Conservation (phyloP, 1,140 invertebrate species). For the Anthonomus grandis region DNA sequence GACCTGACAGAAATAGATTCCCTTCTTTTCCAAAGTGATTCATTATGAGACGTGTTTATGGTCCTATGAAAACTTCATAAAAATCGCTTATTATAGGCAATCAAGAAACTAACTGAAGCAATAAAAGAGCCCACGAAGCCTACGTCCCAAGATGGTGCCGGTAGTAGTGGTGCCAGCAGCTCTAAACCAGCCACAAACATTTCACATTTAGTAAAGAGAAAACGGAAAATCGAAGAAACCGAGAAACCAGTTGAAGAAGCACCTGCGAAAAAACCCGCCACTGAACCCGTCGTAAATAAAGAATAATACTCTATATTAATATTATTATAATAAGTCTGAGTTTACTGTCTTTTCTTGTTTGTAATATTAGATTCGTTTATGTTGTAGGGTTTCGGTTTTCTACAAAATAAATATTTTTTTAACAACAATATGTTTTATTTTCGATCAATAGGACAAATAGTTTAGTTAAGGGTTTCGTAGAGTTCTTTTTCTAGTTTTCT, state of each 20-base stretch:
- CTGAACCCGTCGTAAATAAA: too few relatives aligned
- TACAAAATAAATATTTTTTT: neutral
- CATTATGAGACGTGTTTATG: too few relatives aligned
- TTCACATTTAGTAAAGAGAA: conserved; percentile 70
- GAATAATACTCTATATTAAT: neutral
- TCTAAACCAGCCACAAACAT: conserved; percentile 63
- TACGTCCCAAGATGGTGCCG: neutral
- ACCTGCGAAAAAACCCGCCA: conserved; percentile 52
- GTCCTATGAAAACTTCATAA: too few relatives aligned
- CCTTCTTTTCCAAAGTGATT: too few relatives aligned
- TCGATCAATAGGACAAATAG: too few relatives aligned
- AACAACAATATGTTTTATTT: neutral
- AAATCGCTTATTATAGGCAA: conserved; percentile 28
- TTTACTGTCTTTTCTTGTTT: neutral
- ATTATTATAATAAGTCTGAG: neutral
- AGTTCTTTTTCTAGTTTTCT: conserved; percentile 35
- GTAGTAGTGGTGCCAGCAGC: conserved; percentile 14
- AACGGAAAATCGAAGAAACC: conserved; percentile 61
- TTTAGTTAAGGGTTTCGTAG: conserved; percentile 22
- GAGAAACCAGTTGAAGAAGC: conserved; percentile 44
- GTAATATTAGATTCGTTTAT: neutral
- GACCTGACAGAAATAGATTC: too few relatives aligned
- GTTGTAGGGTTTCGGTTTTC: too few relatives aligned
- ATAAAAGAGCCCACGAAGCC: conserved; percentile 13
- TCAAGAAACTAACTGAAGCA: conserved; percentile 26